Conservation (phyloP, 37 sponge, comb jelly and placozoan genomes). For the Amphimedon queenslandica region DNA sequence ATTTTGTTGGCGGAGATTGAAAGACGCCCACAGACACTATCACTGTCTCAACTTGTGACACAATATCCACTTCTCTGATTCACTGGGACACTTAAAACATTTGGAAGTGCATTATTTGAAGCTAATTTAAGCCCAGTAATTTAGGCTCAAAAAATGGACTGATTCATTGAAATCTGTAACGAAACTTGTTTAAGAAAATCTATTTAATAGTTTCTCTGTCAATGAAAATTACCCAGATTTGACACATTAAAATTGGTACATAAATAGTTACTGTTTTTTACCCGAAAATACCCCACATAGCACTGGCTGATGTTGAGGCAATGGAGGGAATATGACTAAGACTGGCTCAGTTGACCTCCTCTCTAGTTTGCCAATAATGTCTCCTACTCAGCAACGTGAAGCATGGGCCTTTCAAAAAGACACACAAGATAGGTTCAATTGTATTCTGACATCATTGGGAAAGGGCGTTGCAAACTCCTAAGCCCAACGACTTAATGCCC, state of each 20-base stretch:
- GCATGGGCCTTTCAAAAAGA: background rate
- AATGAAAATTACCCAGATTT: background rate
- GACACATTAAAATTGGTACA: too few relatives aligned
- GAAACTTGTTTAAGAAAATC: conserved; percentile 7
- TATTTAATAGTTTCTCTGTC: conserved; percentile 5
- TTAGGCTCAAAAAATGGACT: conserved; percentile 13
- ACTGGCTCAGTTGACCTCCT: background rate
- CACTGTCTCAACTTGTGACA: background rate
- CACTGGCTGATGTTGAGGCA: background rate
- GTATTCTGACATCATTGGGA: background rate
- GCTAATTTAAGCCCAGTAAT: too few relatives aligned
- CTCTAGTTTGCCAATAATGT: background rate
- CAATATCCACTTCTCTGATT: conserved; percentile 49
- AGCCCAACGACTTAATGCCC: background rate
- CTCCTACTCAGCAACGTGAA: conserved; percentile 3
- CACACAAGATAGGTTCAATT: background rate
- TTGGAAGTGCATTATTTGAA: background rate
- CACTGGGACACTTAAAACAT: conserved; percentile 17
- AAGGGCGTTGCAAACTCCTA: conserved; percentile 2
- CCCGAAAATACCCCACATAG: background rate
- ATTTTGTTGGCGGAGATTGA: conserved; percentile 54
- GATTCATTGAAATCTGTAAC: background rate
- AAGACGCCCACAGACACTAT: conserved; percentile 4
- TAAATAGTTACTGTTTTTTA: too few relatives aligned
- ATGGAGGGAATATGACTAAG: background rate